Conservation (phyloP, 1,140 invertebrate species). For the Bradynema listronoti region DNA sequence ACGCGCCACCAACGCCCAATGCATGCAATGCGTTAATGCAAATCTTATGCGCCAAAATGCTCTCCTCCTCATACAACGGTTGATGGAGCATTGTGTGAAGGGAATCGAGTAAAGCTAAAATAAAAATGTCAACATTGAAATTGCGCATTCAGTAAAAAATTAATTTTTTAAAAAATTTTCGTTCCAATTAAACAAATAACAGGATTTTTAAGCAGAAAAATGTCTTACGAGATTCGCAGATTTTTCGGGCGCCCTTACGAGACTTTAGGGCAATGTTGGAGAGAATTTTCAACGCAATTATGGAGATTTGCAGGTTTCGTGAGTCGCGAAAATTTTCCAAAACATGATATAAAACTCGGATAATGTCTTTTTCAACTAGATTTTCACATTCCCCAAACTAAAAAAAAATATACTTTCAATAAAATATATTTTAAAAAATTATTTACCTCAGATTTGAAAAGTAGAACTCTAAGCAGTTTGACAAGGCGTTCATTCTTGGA, state of each 20-base stretch:
- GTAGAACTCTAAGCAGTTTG: constrained; percentile 21
- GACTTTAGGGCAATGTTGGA: constrained; percentile 26
- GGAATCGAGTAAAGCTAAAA: not conserved
- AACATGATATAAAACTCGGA: constrained; percentile 13
- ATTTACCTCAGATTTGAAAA: constrained; percentile 22
- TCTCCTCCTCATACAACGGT: constrained; percentile 35
- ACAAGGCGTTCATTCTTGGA: constrained; percentile 18
- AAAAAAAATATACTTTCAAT: constrained; percentile 7
- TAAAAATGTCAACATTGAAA: not conserved
- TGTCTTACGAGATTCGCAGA: constrained; percentile 14
- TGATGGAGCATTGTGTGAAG: constrained; percentile 14
- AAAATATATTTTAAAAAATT: not conserved
- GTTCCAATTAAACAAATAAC: not conserved
- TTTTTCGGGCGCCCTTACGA: constrained; percentile 21
- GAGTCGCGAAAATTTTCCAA: constrained; percentile 24
- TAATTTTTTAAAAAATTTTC: not conserved
- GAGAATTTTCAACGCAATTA: constrained; percentile 32
- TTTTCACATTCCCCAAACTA: constrained; percentile 15
- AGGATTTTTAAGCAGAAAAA: not conserved
- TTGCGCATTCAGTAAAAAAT: too few relatives aligned
- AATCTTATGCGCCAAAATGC: constrained; percentile 38
- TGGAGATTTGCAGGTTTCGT: constrained; percentile 26
- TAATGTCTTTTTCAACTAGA: constrained; percentile 27
- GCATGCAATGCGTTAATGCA: constrained; percentile 27
- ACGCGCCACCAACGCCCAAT: constrained; percentile 15